Percentiles rank a stretch among this genome's conserved stretches.
Evolutionary conservation across 2,797 vertebrate genomes (phyloP).

Genomic region (Sebastes vulpes): DNA sequence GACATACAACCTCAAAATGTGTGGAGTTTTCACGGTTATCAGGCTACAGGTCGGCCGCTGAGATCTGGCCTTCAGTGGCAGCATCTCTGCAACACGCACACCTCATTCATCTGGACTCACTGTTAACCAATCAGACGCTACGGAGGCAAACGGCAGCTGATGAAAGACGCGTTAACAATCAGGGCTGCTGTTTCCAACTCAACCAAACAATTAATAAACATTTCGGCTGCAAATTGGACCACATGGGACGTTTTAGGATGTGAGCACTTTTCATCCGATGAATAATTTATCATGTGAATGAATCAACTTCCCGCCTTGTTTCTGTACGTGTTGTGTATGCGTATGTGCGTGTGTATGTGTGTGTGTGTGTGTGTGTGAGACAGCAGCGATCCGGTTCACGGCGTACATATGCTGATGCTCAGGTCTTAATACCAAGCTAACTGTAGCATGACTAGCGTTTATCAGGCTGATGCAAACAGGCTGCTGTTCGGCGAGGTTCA

Average conservation of each 20-base stretch:
- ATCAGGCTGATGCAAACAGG: slow-evolving; percentile 7
- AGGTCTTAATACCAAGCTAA: slow-evolving; percentile 21
- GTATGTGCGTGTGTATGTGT: background rate
- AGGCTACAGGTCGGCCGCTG: background rate
- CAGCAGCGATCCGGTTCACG: background rate
- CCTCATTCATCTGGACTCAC: background rate
- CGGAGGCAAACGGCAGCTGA: slow-evolving; percentile 13
- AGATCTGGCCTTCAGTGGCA: background rate
- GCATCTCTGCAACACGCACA: background rate
- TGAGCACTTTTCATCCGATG: slow-evolving; percentile 45
- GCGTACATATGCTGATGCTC: background rate
- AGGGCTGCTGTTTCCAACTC: slow-evolving; percentile 12
- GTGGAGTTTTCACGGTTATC: background rate
- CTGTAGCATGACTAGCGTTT: slow-evolving; percentile 31
- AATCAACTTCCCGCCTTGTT: slow-evolving; percentile 42
- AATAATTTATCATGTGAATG: slow-evolving; percentile 50
- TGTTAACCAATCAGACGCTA: background rate
- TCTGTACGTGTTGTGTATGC: background rate
- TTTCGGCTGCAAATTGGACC: slow-evolving; percentile 59
- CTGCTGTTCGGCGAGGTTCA: background rate
- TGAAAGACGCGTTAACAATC: slow-evolving; percentile 21
- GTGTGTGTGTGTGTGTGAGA: background rate
- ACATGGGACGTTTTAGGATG: slow-evolving; percentile 60
- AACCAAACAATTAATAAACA: slow-evolving; percentile 63
- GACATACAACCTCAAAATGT: background rate